These are phyloP conservation scores for Myrmecophaga tridactyla DNA, from an alignment of 2,113 vertebrate genomes.

Conservation along the genomic window DNA sequence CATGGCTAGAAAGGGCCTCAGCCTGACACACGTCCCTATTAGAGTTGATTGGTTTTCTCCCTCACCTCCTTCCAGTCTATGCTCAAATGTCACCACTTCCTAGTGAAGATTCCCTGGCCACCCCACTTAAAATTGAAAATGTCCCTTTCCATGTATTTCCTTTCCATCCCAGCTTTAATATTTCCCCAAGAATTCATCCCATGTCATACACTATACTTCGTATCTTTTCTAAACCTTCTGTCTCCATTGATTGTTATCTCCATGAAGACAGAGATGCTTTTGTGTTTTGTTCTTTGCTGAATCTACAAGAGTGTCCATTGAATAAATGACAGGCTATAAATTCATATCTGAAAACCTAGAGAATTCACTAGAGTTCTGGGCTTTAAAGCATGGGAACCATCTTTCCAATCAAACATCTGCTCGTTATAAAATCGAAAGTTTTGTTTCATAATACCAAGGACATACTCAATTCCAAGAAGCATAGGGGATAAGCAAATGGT, in stretches of 20 bases:
- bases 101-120: background rate
- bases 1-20: too few relatives aligned
- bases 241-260: background rate
- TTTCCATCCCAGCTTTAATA: background rate
- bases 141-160: background rate
- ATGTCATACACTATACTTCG: background rate
- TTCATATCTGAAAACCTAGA: slow-evolving; percentile 18
- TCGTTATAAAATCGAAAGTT: background rate
- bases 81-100: background rate
- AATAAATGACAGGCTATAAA: slow-evolving; percentile 42
- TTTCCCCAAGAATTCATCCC: background rate
- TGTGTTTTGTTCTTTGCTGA: background rate
- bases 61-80: background rate
- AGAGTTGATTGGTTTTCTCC: background rate
- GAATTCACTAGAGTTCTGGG: slow-evolving; percentile 46
- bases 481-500: slow-evolving; percentile 35
- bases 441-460: slow-evolving; percentile 21
- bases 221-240: background rate
- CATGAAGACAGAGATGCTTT: background rate
- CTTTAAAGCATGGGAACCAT: slow-evolving; percentile 61
- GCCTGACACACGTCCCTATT: accelerated
- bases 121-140: background rate
- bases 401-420: slow-evolving; percentile 64
- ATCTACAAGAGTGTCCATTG: background rate
- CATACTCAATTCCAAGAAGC: slow-evolving; percentile 48